Base-by-base conservation (phyloP, 2,888 invertebrate species). In the Seladonia tumulorum region DNA sequence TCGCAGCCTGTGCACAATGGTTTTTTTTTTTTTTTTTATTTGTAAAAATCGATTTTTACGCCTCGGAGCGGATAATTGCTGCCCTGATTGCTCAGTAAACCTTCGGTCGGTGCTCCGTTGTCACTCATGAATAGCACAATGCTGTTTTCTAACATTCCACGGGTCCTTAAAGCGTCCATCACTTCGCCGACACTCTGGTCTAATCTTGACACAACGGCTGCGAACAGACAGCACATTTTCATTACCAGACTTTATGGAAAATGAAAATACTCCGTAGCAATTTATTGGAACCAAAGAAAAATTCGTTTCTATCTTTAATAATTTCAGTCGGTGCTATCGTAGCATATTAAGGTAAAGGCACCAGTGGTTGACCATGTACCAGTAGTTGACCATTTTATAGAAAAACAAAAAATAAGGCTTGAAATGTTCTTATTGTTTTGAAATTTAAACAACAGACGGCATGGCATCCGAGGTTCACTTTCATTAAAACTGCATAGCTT, bases 51-150 rank as follows among this genome's bases (percentile, higher is more conserved):
- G 18, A 94, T 95, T 95, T 95, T 95, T 95, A 97, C 97, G 29
- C 98, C 98, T 94, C 97, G 96, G 18, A 98, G 94, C n/a, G 98
- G 98, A 96, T 96, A 97, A 95, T 98, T 98, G 29, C 97, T 97
- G 16, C 97, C 98, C 75, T 96, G 96, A 95, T 98, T 99, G 76
- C 96, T 94, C 92, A 97, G 96, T 75, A 96, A 92, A 0, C 98
- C 98, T 81, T 96, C 95, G 0, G 98, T 97, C 75, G 98, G 98
- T 0, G 97, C 98, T 0, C 98, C 98, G 94, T 99, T 99, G 94
- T 99, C 99, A 18, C 98, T 97, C 90, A 97, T 96, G 94, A 99
- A 99, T 1, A 98, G 95, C 78, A 99, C 96, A 72, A 99, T 96
- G 0, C 98, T 97, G 93, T 99, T 97, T 70, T 98, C 95, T 87